These are phyloP conservation scores for Solenodon paradoxus DNA, from an alignment of 2,113 vertebrate genomes.

Conservation along the genomic window DNA sequence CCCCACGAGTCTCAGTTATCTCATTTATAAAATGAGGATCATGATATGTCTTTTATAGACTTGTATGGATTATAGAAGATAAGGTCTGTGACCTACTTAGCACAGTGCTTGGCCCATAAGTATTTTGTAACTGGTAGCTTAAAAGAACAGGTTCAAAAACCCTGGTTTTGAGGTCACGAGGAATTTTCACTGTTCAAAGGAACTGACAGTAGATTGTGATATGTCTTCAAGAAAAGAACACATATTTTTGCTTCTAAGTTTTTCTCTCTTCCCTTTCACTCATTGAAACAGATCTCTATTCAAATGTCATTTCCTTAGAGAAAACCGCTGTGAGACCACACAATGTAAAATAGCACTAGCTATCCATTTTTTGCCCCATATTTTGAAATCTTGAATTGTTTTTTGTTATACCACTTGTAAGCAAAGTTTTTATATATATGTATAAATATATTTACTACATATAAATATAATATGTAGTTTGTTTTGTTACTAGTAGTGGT, in stretches of 20 bases:
- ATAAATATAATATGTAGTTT: neutral
- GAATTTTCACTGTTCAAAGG: neutral
- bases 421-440: no score
- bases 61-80: neutral
- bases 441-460: no score
- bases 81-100: neutral
- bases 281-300: neutral
- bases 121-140: neutral
- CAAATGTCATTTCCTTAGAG: neutral
- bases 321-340: accelerated
- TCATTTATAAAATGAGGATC: neutral
- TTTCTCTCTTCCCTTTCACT: neutral
- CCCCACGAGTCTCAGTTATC: neutral
- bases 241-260: neutral
- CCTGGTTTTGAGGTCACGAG: neutral
- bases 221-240: neutral
- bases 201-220: neutral
- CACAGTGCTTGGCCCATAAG: no score
- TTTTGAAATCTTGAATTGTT: neutral
- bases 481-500: neutral
- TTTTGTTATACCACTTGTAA: neutral
- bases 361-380: neutral
- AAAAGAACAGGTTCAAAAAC: neutral
- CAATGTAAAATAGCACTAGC: neutral
- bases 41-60: neutral